These are phyloP conservation scores for Drosophila koepferae DNA, from an alignment of 2,888 invertebrate species.

Conservation along the genomic window DNA sequence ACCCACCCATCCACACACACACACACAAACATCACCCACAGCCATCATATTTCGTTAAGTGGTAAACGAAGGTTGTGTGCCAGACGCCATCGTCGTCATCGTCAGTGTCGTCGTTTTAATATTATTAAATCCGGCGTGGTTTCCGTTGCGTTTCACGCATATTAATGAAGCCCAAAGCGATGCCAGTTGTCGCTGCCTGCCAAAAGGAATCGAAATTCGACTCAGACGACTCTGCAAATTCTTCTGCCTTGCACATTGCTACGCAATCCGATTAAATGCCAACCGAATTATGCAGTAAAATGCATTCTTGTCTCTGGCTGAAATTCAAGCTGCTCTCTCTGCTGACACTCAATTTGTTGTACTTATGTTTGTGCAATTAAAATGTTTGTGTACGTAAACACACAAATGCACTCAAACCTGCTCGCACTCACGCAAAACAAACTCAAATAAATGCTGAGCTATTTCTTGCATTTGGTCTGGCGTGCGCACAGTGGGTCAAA, in stretches of 20 bases:
- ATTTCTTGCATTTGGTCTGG: conserved; percentile 14
- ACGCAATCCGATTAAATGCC: conserved; percentile 71
- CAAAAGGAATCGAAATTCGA: conserved; percentile 10
- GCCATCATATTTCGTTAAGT: conserved; percentile 56
- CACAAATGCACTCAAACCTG: conserved; percentile 3
- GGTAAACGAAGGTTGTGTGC: conserved; percentile 34
- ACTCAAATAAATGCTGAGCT: neutral
- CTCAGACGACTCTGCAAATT: neutral
- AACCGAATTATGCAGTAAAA: conserved; percentile 50
- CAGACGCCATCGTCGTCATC: conserved; percentile 39
- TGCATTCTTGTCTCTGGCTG: conserved; percentile 45
- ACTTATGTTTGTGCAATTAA: conserved; percentile 64
- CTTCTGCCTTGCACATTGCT: conserved; percentile 33
- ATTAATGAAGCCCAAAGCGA: conserved; percentile 33
- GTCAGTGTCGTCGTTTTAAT: conserved; percentile 46
- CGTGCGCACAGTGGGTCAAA: conserved; percentile 14
- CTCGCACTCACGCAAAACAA: conserved; percentile 7
- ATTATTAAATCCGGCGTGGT: conserved; percentile 59
- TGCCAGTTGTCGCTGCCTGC: neutral
- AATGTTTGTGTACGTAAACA: conserved; percentile 40
- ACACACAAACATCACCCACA: conserved; percentile 9
- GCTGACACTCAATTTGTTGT: conserved; percentile 24
- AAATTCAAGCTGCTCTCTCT: conserved; percentile 31
- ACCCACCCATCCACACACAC: conserved; percentile 18
- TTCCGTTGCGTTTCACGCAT: conserved; percentile 37